Evolutionary conservation across 2,113 vertebrate species (phyloP), one percentile per base, ranked within the genome.

Genomic region (Dipodomys stephensi): DNA sequence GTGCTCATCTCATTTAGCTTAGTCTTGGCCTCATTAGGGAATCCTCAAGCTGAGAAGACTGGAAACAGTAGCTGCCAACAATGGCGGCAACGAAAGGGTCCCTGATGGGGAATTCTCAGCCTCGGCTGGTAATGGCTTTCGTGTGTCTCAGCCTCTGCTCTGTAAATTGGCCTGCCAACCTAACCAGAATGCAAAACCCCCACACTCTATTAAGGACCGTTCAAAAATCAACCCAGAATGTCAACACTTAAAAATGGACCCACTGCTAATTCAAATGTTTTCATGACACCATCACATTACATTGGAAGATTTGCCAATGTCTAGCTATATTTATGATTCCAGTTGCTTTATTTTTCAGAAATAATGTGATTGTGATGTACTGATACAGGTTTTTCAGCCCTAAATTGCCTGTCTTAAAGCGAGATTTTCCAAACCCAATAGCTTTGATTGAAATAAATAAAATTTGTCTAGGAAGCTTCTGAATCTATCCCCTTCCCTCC

Each of bases 161-260:
- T 95, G 82, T 82, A 93, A 95, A 87, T 88, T 94, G 92, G 90
- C 82, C 92, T 94, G 93, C 92, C 79, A 90, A 90, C 91, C 72
- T 93, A 86, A 64, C 77, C 74, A n/a, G 73, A 82, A 94, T 85
- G 93, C 46, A 93, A 88, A 85, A 88, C 28, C 19, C 28, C 39
- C n/a, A 28, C n/a, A 28, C 67, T 92, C 93, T 64, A 57, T 83
- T 86, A 94, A 92, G 91, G 76, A 15, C 95, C 71, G 67, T 83
- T 94, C 87, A 89, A 93, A 68, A 88, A 95, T 81, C 83, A 95
- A 57, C 80, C 53, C 93, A 88, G 92, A 84, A 84, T 9, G n/a
- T 87, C 91, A 93, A 87, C 83, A 93, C 46, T 94, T 86, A 77
- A 94, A 94, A 94, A 83, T 6, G 25, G 23, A 73, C 77, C 88